Evolutionary conservation across 1,140 invertebrate genomes (phyloP).

Genomic region (Akabosia matsudoensis): DNA sequence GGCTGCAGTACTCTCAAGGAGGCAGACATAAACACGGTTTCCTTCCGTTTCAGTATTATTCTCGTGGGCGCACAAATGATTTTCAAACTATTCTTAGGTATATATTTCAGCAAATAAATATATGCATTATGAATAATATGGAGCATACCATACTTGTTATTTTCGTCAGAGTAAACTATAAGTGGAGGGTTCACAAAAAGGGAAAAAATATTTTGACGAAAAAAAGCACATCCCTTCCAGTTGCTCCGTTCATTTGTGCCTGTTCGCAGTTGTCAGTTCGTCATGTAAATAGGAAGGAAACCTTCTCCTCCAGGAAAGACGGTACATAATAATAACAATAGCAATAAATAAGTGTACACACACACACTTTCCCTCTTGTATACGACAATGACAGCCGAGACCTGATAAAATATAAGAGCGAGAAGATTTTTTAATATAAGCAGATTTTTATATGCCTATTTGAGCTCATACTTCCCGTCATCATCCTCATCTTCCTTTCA

Average conservation of each 20-base stretch:
- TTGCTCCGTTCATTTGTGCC: too few species aligned
- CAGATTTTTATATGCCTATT: too few species aligned
- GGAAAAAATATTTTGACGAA: too few species aligned
- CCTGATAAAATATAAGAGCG: too few species aligned
- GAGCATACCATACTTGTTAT: background rate
- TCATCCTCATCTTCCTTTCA: background rate
- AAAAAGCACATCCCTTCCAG: too few species aligned
- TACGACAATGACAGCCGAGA: background rate
- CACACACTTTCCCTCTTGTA: too few species aligned
- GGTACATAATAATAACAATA: slow-evolving; percentile 25
- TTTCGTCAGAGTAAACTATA: too few species aligned
- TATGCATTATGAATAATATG: background rate
- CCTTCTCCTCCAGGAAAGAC: slow-evolving; percentile 14
- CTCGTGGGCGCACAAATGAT: background rate
- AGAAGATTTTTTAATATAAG: too few species aligned
- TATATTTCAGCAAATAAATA: background rate
- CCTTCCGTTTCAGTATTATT: background rate
- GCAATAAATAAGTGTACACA: slow-evolving; percentile 11
- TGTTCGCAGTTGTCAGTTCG: slow-evolving; percentile 20
- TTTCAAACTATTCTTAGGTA: background rate
- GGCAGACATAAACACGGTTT: background rate
- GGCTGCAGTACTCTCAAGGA: background rate
- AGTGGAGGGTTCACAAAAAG: too few species aligned
- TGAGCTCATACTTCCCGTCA: too few species aligned
- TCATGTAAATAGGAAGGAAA: slow-evolving; percentile 23